phyloP scores from a whole-genome alignment of 2,888 invertebrate genomes.

The Cerceris ruficornis region DNA sequence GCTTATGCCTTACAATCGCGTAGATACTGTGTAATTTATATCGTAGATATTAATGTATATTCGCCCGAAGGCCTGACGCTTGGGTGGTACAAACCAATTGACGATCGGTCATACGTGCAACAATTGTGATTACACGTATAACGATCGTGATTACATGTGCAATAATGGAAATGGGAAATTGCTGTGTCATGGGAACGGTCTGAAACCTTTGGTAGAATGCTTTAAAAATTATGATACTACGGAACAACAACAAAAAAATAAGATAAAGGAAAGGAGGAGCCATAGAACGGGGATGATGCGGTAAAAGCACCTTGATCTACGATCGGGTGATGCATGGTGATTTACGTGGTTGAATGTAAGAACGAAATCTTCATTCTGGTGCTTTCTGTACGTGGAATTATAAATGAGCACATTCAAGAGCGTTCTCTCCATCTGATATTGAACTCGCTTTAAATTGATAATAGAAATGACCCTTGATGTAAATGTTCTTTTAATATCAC shows the following conservation, averaged over 20 bases:
- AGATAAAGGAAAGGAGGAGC: not conserved
- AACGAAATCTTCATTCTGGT: not conserved
- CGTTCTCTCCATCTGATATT: not conserved
- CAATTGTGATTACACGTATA: constrained; percentile 55
- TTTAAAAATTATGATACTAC: constrained; percentile 21
- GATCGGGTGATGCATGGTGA: not conserved
- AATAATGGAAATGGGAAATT: constrained; percentile 52
- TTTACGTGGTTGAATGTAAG: not conserved
- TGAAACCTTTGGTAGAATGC: not conserved
- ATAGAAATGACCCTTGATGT: not conserved
- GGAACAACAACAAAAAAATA: not conserved
- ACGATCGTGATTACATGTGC: constrained; percentile 55
- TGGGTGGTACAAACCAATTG: constrained; percentile 55
- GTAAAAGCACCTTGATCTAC: not conserved
- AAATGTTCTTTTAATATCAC: not conserved
- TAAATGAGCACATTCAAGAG: not conserved
- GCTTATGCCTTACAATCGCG: constrained; percentile 56
- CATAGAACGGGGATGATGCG: not conserved
- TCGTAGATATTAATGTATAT: constrained; percentile 28
- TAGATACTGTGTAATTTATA: constrained; percentile 46
- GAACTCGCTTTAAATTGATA: not conserved
- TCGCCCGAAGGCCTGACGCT: constrained; percentile 51
- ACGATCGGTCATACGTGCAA: constrained; percentile 58
- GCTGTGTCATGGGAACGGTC: constrained; percentile 36
- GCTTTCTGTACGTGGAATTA: not conserved